Base-by-base conservation (phyloP, 92 coral and sea anemone species). In the Isaurus tuberculatus region DNA sequence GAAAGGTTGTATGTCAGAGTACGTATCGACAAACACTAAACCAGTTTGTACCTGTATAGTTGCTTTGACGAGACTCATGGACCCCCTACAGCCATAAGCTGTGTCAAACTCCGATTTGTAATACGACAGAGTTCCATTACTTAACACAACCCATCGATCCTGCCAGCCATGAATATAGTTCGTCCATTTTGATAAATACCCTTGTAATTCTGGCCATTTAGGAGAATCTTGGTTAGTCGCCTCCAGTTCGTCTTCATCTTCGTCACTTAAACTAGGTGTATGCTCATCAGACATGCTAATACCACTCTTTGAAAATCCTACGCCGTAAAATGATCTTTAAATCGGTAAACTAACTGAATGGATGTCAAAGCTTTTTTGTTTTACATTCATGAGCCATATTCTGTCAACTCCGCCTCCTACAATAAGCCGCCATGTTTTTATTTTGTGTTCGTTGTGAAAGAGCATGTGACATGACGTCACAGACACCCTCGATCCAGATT, bases 141-240 rank as follows among this genome's bases (percentile, higher is more conserved):
- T 91, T 23, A 97, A 80, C n/a, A 97, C 95, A 19, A 97, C 98
- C 94, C 94, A 97, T 81, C 99, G 88, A 75, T 97, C 99, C 63
- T 97, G 99, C 99, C 99, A 97, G 58, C 99, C 99, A 63, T 97
- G 99, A 40, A 97, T 88, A 72, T 97, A 97, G 94, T 97, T 97
- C 22, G 99, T 97, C 99, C 99, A 97, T 86, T 97, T 97, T 75
- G 99, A 97, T 71, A 97, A 88, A 83, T 90, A 79, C 14, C 94
- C 99, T 84, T 97, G 98, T 72, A 89, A 79, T 43, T 92, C 95
- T 48, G 95, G 92, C 17, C 90, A 90, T 71, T 77, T 90, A 2
- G 94, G 95, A 36, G 84, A 73, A 31, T 83, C 69, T 46, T 84
- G 91, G 34, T 73, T 85, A 4, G 87, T 65, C 33, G 90, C 92